Evolutionary conservation across 2,113 vertebrate species (phyloP), one percentile per base, ranked within the genome.

Genomic region (Zosterops japonicus): DNA sequence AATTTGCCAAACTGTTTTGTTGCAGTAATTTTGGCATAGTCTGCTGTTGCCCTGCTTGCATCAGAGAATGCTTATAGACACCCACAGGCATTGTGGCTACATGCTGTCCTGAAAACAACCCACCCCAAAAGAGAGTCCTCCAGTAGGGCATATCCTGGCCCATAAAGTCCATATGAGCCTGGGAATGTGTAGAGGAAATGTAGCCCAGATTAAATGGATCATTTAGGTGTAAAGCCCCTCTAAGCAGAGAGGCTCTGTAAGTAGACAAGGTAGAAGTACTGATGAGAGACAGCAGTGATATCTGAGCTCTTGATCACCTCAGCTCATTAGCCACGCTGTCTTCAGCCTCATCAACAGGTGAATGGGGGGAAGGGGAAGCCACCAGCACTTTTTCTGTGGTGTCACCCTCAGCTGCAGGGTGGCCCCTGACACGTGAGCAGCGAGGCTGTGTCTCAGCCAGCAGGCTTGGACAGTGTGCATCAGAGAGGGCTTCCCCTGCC

Each of bases 391-490:
- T 49, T 79, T 61, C 17, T 57, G 42, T n/a, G 12, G 5, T 61
- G 60, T 61, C 29, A 82, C 61, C 13, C 56, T 61, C 41, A 83
- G 61, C 65, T 86, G 56, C n/a, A 33, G 86, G 46, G 16, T 27
- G 46, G 29, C 14, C 52, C 10, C 47, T 6, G 12, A 27, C n/a
- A 60, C 0, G 1, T 28, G 49, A 64, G 57, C 1, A 3, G n/a
- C 7, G 4, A 50, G 46, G 23, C 39, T 83, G 56, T 24, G 28
- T 49, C 61, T 82, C 67, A 56, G 49, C 13, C 56, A 55, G 56
- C 27, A 87, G 49, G 22, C 27, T 59, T 47, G 76, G 56, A 29
- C 27, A 33, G 39, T 27, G 24, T 7, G 13, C 8, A 9, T 55
- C 1, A 0, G 63, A 87, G 52, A 64, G 36, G 36, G 28, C 5